phyloP scores from a whole-genome alignment of 2,797 vertebrate genomes.

The Spheniscus humboldti region DNA sequence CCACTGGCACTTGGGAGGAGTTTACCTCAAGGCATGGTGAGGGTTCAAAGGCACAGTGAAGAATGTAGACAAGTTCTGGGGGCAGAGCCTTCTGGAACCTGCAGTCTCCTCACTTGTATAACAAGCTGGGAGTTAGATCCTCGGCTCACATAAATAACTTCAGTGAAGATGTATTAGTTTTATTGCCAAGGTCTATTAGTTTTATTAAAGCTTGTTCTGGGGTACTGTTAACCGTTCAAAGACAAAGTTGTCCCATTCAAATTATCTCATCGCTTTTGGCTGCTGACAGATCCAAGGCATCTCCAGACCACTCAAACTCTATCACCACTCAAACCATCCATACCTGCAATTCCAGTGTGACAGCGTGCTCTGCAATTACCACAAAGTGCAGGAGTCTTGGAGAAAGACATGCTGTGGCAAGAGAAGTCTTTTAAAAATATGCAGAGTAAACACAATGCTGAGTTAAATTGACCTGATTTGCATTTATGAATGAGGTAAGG shows the following conservation, averaged over 20 bases:
- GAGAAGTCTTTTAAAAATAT: conserved; percentile 7
- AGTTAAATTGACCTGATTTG: conserved; percentile 21
- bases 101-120: neutral
- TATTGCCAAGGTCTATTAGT: neutral
- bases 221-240: neutral
- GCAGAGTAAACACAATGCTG: conserved; percentile 11
- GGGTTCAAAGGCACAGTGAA: conserved; percentile 59
- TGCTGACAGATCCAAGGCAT: neutral
- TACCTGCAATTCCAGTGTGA: conserved; percentile 49
- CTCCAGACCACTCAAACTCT: neutral
- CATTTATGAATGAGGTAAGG: conserved; percentile 11
- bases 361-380: neutral
- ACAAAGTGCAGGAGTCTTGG: neutral
- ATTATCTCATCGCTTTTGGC: neutral
- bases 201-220: neutral
- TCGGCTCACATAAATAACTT: neutral
- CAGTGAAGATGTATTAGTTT: neutral
- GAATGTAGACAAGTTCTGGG: conserved; percentile 31
- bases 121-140: neutral
- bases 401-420: conserved; percentile 12
- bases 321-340: neutral
- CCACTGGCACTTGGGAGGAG: conserved; percentile 51
- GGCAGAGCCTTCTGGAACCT: conserved; percentile 24
- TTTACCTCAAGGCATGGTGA: conserved; percentile 42
- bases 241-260: neutral